Percentiles rank a stretch among this genome's conserved stretches.
Evolutionary conservation across 2,888 invertebrate genomes (phyloP).

Genomic region (Sarcophaga variegata): DNA sequence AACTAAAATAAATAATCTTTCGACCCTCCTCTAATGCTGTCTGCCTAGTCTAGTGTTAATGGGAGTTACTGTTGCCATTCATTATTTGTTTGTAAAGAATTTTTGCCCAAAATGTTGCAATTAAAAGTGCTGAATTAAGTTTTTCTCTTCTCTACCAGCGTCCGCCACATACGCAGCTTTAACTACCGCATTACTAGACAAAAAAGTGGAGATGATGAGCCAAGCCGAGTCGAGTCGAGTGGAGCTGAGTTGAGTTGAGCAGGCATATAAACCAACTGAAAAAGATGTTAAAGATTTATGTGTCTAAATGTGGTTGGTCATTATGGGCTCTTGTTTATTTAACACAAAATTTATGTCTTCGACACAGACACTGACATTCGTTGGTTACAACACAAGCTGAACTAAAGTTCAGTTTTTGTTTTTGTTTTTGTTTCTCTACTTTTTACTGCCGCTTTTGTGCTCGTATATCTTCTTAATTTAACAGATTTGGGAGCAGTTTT

Average conservation of each 20-base stretch:
- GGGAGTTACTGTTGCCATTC: constrained; percentile 38
- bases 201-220: neutral
- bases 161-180: constrained; percentile 20
- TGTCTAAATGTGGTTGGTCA: constrained; percentile 70
- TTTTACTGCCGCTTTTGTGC: neutral
- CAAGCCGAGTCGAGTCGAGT: too few relatives aligned
- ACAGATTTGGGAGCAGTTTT: constrained; percentile 52
- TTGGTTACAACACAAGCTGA: neutral
- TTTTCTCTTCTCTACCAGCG: constrained; percentile 26
- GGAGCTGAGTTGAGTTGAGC: neutral
- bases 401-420: constrained; percentile 6
- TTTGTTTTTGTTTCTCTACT: neutral
- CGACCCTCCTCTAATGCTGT: neutral
- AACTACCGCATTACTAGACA: neutral
- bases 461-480: constrained; percentile 51
- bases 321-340: constrained; percentile 67
- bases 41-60: neutral
- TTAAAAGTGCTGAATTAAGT: constrained; percentile 68
- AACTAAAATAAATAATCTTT: neutral
- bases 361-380: constrained; percentile 38
- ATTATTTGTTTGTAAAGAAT: neutral
- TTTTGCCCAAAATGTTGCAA: constrained; percentile 56
- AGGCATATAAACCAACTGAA: constrained; percentile 47
- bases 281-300: constrained; percentile 66
- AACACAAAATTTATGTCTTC: constrained; percentile 65